These are phyloP conservation scores for Boulengeromyrus knoepffleri DNA, from an alignment of 2,113 vertebrate species.

Conservation along the genomic window DNA sequence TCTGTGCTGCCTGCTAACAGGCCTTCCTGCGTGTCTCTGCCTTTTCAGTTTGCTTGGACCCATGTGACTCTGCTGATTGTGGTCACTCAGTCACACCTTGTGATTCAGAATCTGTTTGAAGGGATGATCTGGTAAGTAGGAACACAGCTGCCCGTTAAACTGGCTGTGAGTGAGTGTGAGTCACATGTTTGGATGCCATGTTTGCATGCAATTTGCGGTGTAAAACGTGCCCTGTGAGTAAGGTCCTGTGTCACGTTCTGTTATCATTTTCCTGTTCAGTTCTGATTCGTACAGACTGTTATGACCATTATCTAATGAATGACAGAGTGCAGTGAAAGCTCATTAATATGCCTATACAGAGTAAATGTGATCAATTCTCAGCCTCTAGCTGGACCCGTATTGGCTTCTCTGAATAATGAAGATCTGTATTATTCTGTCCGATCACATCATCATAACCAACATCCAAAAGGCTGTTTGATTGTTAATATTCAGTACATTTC, in stretches of 20 bases:
- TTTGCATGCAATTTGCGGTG: background rate
- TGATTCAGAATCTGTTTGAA: constrained; percentile 99
- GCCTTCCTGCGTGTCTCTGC: constrained; percentile 49
- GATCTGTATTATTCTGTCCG: background rate
- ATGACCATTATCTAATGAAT: background rate
- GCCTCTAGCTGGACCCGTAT: background rate
- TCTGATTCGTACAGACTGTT: background rate
- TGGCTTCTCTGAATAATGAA: background rate
- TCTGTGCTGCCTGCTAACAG: background rate
- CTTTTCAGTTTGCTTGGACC: constrained; percentile 98
- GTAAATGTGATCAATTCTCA: background rate
- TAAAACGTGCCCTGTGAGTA: background rate
- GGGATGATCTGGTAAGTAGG: constrained; percentile 98
- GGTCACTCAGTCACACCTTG: constrained; percentile 99
- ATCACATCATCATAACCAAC: background rate
- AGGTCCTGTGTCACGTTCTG: background rate
- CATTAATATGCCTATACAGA: background rate
- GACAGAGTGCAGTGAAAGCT: background rate
- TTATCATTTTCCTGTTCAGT: background rate
- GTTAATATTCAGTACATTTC: background rate
- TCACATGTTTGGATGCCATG: background rate
- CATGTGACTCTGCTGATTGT: constrained; percentile 99
- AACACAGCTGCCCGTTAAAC: background rate
- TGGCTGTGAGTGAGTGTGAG: background rate
- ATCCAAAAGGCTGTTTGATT: background rate